Conservation (phyloP, 2,888 invertebrate species). For the Girardia tigrina region DNA sequence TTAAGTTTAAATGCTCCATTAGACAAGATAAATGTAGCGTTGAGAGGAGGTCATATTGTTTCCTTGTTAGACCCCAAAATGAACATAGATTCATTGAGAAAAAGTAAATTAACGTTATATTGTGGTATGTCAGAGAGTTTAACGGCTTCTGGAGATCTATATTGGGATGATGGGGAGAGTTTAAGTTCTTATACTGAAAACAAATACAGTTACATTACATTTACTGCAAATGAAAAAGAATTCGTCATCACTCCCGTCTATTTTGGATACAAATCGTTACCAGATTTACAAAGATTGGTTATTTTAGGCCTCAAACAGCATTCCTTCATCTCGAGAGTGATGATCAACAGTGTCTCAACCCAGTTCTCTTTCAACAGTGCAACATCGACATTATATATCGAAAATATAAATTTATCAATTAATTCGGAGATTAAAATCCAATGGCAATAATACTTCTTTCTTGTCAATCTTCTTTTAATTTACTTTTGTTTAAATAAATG, state of each 20-base stretch:
- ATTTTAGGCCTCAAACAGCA: neutral
- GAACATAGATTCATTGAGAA: neutral
- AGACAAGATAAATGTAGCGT: slow-evolving; percentile 57
- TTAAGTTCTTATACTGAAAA: neutral
- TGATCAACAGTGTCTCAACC: no score
- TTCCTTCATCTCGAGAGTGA: no score
- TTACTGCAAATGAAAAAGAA: neutral
- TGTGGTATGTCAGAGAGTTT: neutral
- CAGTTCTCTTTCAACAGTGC: no score
- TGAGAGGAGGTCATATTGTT: slow-evolving; percentile 62
- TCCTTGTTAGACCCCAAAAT: slow-evolving; percentile 54
- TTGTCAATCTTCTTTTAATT: no score
- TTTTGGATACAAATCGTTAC: neutral
- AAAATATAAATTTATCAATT: no score
- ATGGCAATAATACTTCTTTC: no score
- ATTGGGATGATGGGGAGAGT: slow-evolving; percentile 21
- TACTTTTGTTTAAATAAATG: no score
- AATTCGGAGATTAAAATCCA: no score
- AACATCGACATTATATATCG: no score
- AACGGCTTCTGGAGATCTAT: neutral
- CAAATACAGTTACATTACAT: neutral
- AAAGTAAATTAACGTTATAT: neutral
- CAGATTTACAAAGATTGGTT: neutral
- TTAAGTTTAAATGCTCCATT: slow-evolving; percentile 55
- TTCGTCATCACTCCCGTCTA: neutral